Conservation (phyloP, 2,113 vertebrate species). For the Chunga burmeisteri region DNA sequence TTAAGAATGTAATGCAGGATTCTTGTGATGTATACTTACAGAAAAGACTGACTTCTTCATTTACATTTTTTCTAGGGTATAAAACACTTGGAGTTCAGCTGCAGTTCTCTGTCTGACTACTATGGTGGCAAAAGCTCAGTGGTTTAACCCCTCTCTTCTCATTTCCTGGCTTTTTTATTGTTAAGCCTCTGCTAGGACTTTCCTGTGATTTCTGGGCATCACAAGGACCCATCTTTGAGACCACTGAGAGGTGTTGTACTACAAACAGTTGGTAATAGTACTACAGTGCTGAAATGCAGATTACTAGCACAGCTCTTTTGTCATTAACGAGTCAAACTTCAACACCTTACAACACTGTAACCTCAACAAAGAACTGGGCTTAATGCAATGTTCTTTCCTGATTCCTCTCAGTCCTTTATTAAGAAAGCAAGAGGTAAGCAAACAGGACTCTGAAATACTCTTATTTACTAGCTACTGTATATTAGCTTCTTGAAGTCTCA, state of each 20-base stretch:
- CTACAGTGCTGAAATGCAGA: neutral
- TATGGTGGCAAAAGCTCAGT: neutral
- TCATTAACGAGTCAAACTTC: neutral
- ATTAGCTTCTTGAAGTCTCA: neutral
- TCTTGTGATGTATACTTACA: neutral
- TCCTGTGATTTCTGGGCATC: neutral
- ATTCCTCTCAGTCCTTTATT: neutral
- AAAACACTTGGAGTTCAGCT: neutral
- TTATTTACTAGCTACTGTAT: neutral
- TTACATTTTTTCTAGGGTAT: neutral
- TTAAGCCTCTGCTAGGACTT: neutral
- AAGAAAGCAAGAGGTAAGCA: neutral
- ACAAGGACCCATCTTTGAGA: neutral
- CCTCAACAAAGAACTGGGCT: neutral
- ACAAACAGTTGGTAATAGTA: neutral
- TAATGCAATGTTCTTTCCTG: neutral
- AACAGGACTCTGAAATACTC: neutral
- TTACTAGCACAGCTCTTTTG: neutral
- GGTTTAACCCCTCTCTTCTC: neutral
- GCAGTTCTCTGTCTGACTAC: neutral
- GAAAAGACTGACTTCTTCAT: neutral
- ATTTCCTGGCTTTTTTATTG: neutral
- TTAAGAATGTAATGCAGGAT: neutral
- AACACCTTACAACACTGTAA: neutral
- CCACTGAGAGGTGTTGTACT: neutral